A percentile compares a stretch with the other conserved stretches of the same genome.
Evolutionary conservation across 2,888 invertebrate genomes (phyloP).

Genomic region (Coremacera marginata): DNA sequence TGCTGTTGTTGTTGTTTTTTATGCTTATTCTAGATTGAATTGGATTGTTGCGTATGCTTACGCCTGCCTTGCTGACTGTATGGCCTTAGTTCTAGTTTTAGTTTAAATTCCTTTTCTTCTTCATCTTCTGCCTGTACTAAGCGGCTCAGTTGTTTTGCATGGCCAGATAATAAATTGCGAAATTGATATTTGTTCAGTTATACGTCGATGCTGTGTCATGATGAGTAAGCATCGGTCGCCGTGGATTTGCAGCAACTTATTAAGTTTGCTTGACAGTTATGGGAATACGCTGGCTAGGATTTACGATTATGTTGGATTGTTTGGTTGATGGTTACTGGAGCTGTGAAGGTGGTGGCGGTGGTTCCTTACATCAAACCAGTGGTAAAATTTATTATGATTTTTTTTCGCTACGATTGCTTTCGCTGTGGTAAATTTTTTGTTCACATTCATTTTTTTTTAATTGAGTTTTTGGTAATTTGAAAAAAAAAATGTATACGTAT

Average conservation of each 20-base stretch:
- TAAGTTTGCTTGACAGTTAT: conserved; percentile 27
- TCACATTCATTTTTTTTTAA: too few relatives aligned
- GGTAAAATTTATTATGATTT: too few relatives aligned
- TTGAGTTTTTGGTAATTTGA: too few relatives aligned
- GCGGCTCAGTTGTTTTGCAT: conserved; percentile 17
- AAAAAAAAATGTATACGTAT: too few relatives aligned
- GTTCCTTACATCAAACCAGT: too few relatives aligned
- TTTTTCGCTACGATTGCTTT: too few relatives aligned
- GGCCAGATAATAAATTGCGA: conserved; percentile 28
- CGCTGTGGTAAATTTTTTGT: too few relatives aligned
- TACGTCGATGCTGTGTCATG: conserved; percentile 28
- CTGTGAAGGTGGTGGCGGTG: too few relatives aligned
- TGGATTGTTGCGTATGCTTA: background rate
- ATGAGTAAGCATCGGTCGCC: conserved; percentile 27
- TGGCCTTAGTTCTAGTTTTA: background rate
- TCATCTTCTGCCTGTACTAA: background rate
- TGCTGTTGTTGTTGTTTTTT: background rate
- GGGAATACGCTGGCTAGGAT: background rate
- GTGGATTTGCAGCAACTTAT: conserved; percentile 12
- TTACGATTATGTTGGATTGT: background rate
- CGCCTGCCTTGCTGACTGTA: background rate
- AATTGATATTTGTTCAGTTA: conserved; percentile 33
- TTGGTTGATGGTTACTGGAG: too few relatives aligned
- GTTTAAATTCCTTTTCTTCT: background rate
- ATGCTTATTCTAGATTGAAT: background rate